Conservation (phyloP, 2,797 vertebrate genomes). For the Scolopax rusticola region DNA sequence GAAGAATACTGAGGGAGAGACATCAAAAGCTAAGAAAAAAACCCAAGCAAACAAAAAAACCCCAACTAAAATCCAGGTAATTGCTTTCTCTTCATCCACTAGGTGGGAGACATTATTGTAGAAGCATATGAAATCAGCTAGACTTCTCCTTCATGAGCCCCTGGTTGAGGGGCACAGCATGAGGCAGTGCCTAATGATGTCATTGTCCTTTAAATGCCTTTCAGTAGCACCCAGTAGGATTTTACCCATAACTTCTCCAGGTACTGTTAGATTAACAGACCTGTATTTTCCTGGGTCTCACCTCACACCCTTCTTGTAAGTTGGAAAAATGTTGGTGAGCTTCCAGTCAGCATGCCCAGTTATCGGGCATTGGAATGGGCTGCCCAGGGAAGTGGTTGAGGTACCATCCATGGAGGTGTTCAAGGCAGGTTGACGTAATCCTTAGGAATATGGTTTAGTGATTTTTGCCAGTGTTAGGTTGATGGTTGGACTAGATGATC, state of each 20-base stretch:
- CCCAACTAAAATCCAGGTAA: background rate
- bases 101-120: background rate
- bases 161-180: background rate
- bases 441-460: too few relatives aligned
- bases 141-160: background rate
- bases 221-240: background rate
- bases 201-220: background rate
- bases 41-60: too few relatives aligned
- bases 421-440: too few relatives aligned
- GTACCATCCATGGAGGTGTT: too few relatives aligned
- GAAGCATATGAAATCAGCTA: background rate
- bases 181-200: background rate
- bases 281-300: background rate
- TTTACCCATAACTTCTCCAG: background rate
- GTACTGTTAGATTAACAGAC: background rate
- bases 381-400: too few relatives aligned
- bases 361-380: too few relatives aligned
- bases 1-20: background rate
- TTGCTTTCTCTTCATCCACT: background rate
- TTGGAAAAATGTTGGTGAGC: background rate
- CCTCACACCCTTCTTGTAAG: background rate
- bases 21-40: background rate
- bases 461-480: too few relatives aligned
- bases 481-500: too few relatives aligned
- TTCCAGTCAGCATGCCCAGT: background rate